These are phyloP conservation scores for Crossocerus cetratus DNA, from an alignment of 2,888 invertebrate species.

Conservation along the genomic window DNA sequence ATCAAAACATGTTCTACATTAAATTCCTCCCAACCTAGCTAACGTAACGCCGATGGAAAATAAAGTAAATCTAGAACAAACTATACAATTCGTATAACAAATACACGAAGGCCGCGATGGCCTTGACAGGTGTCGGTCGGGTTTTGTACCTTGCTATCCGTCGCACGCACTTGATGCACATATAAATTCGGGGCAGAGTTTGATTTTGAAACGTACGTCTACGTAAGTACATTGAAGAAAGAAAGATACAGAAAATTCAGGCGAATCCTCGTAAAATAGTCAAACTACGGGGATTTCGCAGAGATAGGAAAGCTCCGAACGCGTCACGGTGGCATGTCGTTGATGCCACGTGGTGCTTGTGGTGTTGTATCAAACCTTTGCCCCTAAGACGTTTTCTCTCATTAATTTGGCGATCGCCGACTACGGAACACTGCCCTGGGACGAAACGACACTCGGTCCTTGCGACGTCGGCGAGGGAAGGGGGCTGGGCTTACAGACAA, in stretches of 20 bases:
- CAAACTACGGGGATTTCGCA: not conserved
- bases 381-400: slow-evolving; percentile 27
- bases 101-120: slow-evolving; percentile 1
- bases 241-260: slow-evolving; percentile 4
- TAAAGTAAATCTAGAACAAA: slow-evolving; percentile 38
- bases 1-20: slow-evolving; percentile 26
- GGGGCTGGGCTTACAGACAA: slow-evolving; percentile 72
- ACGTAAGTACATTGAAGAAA: slow-evolving; percentile 29
- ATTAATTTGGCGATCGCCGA: slow-evolving; percentile 73
- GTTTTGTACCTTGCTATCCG: slow-evolving; percentile 1
- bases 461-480: slow-evolving; percentile 67
- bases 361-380: slow-evolving; percentile 15
- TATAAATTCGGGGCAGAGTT: too few species aligned
- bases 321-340: slow-evolving; percentile 31
- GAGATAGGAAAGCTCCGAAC: slow-evolving; percentile 14
- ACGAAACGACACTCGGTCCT: slow-evolving; percentile 66
- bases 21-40: not conserved
- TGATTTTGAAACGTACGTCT: slow-evolving; percentile 22
- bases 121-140: not conserved
- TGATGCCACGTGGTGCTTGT: too few species aligned
- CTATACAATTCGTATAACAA: slow-evolving; percentile 65
- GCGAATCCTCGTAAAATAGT: not conserved
- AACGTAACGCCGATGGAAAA: slow-evolving; percentile 9
- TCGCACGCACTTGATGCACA: not conserved
- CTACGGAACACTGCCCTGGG: slow-evolving; percentile 69